Percentiles rank a stretch among this genome's conserved stretches.
phyloP scores from a whole-genome alignment of 1,140 invertebrate genomes.

The Pomacea maculata region DNA sequence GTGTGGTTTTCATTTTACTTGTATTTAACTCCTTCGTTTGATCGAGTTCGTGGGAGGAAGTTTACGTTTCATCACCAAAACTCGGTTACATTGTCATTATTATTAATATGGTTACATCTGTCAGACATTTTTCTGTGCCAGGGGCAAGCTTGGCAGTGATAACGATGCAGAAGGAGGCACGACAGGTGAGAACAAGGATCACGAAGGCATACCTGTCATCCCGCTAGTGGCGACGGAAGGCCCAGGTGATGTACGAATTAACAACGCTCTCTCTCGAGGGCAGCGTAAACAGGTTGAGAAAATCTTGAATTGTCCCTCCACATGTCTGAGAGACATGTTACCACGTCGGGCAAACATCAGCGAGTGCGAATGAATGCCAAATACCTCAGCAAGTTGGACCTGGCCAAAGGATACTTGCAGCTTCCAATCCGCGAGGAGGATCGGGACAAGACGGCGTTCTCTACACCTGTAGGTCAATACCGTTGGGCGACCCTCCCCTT shows the following conservation, averaged over 20 bases:
- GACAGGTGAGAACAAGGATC: too few species aligned
- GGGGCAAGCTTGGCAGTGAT: too few species aligned
- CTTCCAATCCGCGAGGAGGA: slow-evolving; percentile 10
- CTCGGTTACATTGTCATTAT: too few species aligned
- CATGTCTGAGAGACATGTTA: slow-evolving; percentile 4
- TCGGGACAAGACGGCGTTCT: slow-evolving; percentile 25
- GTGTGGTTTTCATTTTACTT: too few species aligned
- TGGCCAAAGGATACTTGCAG: slow-evolving; percentile 36
- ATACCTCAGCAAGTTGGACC: slow-evolving; percentile 23
- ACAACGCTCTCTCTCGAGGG: not conserved
- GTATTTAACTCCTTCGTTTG: too few species aligned
- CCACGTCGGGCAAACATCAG: slow-evolving; percentile 28
- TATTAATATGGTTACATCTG: too few species aligned
- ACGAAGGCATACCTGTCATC: not conserved
- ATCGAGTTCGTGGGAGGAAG: too few species aligned
- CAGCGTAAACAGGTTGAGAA: not conserved
- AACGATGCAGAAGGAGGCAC: too few species aligned
- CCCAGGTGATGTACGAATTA: not conserved
- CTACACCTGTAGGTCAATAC: slow-evolving; percentile 23
- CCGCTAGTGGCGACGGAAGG: not conserved
- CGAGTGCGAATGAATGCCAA: slow-evolving; percentile 13
- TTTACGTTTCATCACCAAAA: too few species aligned
- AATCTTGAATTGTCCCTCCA: not conserved
- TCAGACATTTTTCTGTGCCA: too few species aligned
- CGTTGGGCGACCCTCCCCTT: slow-evolving; percentile 38